A percentile compares a stretch with the other conserved stretches of the same genome.
phyloP scores from a whole-genome alignment of 2,888 invertebrate genomes.

The Tolmerus cingulatus region DNA sequence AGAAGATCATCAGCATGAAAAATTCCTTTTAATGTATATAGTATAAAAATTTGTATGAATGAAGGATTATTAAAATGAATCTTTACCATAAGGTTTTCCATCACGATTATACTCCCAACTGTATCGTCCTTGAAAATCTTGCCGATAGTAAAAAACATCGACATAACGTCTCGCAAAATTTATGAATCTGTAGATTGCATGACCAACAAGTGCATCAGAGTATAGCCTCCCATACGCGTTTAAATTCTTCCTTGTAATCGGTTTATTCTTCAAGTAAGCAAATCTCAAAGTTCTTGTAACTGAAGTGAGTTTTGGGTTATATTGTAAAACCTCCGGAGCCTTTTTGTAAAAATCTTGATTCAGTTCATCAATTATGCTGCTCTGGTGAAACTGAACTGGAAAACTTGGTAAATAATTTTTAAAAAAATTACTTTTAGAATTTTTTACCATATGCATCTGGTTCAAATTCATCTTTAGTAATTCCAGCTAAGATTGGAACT shows the following conservation, averaged over 20 bases:
- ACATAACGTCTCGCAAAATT: constrained; percentile 69
- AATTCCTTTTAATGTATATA: constrained; percentile 62
- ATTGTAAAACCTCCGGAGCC: constrained; percentile 60
- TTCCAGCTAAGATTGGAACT: constrained; percentile 72
- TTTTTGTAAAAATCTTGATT: constrained; percentile 56
- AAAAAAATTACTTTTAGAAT: background rate
- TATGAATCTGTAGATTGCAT: constrained; percentile 69
- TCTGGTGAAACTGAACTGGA: background rate
- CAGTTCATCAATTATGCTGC: constrained; percentile 50
- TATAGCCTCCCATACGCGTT: constrained; percentile 60
- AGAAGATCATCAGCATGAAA: constrained; percentile 66
- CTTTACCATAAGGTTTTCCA: constrained; percentile 64
- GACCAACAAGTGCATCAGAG: constrained; percentile 68
- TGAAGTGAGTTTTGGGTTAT: constrained; percentile 59
- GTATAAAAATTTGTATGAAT: background rate
- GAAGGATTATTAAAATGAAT: background rate
- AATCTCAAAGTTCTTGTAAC: constrained; percentile 53
- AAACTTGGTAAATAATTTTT: background rate
- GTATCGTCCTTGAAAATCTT: constrained; percentile 69
- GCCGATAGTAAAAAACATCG: constrained; percentile 70
- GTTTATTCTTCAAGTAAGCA: constrained; percentile 53
- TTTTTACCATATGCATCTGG: constrained; percentile 65
- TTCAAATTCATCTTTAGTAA: constrained; percentile 73
- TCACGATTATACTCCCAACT: constrained; percentile 68
- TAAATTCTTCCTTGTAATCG: background rate